A percentile compares a stretch with the other conserved stretches of the same genome.
Conservation (phyloP, 64 coral and sea anemone genomes). For the Acropora tenuis region DNA sequence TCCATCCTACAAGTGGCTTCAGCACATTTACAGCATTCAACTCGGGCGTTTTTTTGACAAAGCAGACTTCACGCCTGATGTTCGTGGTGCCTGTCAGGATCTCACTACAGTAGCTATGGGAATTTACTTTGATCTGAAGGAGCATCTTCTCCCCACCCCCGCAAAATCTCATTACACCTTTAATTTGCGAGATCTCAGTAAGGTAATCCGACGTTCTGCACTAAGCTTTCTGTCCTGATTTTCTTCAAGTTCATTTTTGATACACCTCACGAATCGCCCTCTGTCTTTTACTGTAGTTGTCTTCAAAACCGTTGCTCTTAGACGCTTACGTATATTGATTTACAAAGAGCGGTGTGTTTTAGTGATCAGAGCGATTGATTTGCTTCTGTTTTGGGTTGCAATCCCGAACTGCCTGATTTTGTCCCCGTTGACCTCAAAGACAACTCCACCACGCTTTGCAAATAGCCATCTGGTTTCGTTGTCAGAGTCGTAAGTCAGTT, state of each 20-base stretch:
- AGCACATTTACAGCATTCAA: conserved; percentile 92
- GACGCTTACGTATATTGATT: too few species aligned
- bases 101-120: conserved; percentile 66
- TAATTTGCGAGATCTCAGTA: conserved; percentile 90
- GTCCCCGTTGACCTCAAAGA: too few species aligned
- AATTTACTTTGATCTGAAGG: conserved; percentile 83
- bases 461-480: too few species aligned
- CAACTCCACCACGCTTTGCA: too few species aligned
- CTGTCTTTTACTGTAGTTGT: too few species aligned
- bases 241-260: neutral
- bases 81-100: conserved; percentile 75
- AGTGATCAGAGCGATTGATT: too few species aligned
- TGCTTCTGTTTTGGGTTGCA: too few species aligned
- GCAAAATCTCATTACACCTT: conserved; percentile 97
- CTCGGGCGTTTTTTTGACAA: conserved; percentile 93
- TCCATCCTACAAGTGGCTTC: conserved; percentile 84
- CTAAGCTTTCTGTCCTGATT: neutral
- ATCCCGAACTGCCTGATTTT: too few species aligned
- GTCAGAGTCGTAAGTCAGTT: too few species aligned
- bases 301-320: too few species aligned
- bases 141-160: conserved; percentile 84
- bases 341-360: too few species aligned
- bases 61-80: conserved; percentile 81
- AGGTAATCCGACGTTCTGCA: conserved; percentile 42
- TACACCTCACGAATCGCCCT: too few species aligned